Evolutionary conservation across 1,140 invertebrate genomes (phyloP).

Genomic region (Hypothenemus hampei): DNA sequence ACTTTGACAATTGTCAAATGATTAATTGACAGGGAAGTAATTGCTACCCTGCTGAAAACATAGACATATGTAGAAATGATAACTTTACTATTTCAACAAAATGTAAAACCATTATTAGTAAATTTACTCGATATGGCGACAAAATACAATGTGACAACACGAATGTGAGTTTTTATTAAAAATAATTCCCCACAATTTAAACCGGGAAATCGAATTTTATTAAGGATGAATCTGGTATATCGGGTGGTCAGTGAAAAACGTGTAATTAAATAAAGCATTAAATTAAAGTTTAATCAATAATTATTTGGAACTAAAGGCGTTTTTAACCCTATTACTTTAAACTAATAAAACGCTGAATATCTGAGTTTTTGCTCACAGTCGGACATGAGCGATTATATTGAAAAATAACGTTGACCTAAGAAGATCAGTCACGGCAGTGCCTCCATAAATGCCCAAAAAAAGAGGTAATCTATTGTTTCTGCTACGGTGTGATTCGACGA

Average conservation of each 20-base stretch:
- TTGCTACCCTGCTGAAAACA: too few species aligned
- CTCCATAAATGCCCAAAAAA: too few species aligned
- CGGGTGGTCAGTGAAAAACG: not conserved
- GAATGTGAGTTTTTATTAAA: slow-evolving; percentile 11
- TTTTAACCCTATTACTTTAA: slow-evolving; percentile 1
- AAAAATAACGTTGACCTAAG: not conserved
- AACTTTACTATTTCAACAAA: too few species aligned
- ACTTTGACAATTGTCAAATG: too few species aligned
- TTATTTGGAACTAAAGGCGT: slow-evolving; percentile 10
- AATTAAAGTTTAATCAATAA: slow-evolving; percentile 18
- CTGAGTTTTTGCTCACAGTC: slow-evolving; percentile 11
- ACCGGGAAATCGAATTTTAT: slow-evolving; percentile 7
- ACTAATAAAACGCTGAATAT: slow-evolving; percentile 6
- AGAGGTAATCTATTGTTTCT: too few species aligned
- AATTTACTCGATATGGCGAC: too few species aligned
- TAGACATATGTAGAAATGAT: too few species aligned
- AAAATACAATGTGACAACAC: too few species aligned
- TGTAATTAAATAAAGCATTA: slow-evolving; percentile 17
- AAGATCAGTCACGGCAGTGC: slow-evolving; percentile 9
- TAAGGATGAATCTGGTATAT: not conserved
- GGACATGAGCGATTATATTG: not conserved
- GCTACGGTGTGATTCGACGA: too few species aligned
- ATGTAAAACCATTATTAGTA: too few species aligned
- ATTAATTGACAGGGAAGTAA: too few species aligned
- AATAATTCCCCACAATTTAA: not conserved